These are phyloP conservation scores for Carettochelys insculpta DNA, from an alignment of 2,113 vertebrate species.

Conservation along the genomic window DNA sequence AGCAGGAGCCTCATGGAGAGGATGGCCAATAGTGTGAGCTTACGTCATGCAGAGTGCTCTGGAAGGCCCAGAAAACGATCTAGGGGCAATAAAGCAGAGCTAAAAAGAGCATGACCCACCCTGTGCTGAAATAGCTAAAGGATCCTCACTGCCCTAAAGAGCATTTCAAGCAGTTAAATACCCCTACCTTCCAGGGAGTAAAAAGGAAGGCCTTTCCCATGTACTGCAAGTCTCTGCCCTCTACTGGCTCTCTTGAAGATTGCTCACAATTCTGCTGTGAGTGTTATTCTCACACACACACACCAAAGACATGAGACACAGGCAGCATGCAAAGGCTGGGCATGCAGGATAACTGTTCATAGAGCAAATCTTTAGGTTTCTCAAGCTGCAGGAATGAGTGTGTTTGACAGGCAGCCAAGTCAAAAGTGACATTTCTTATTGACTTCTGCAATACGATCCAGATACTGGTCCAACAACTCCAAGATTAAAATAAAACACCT, in stretches of 20 bases:
- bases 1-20: neutral
- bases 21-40: neutral
- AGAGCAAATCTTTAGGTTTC: neutral
- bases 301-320: neutral
- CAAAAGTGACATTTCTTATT: constrained; percentile 26
- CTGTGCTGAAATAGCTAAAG: neutral
- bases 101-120: neutral
- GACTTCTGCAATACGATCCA: constrained; percentile 40
- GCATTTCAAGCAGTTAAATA: neutral
- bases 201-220: neutral
- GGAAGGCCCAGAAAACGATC: neutral
- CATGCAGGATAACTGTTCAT: neutral
- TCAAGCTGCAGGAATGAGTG: neutral
- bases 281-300: neutral
- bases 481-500: constrained; percentile 35
- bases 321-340: neutral
- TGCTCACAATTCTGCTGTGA: neutral
- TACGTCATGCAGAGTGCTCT: neutral
- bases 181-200: rapidly evolving
- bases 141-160: neutral
- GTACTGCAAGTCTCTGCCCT: constrained; percentile 61
- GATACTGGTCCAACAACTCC: constrained; percentile 13
- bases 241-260: constrained; percentile 41
- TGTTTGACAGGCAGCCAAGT: constrained; percentile 10
- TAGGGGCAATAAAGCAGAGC: neutral